A percentile compares a stretch with the other conserved stretches of the same genome.
phyloP scores from a whole-genome alignment of 2,113 vertebrate genomes.

The Heterotis niloticus region DNA sequence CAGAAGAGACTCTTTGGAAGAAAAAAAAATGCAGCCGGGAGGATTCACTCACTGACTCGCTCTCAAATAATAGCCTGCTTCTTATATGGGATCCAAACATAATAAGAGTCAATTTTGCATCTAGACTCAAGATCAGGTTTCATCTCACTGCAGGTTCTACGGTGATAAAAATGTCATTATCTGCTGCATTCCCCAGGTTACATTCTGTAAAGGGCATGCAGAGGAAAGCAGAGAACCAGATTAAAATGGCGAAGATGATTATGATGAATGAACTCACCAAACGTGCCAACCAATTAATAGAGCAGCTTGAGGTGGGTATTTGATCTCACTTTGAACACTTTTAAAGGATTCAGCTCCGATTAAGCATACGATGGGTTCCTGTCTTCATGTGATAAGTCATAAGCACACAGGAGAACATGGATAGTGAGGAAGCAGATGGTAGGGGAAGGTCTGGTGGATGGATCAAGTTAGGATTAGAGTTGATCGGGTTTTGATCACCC shows the following conservation, averaged over 20 bases:
- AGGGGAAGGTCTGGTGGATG: background rate
- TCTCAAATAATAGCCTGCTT: background rate
- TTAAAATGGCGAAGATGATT: conserved; percentile 97
- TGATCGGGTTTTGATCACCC: background rate
- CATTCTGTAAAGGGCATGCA: conserved; percentile 88
- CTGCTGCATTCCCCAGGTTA: conserved; percentile 64
- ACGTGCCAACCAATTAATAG: conserved; percentile 88
- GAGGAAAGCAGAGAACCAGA: conserved; percentile 93
- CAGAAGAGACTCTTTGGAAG: background rate
- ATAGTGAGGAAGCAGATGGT: background rate
- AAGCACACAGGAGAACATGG: background rate
- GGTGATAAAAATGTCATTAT: conserved; percentile 34
- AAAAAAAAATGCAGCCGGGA: background rate
- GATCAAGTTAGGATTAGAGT: background rate
- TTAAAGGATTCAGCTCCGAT: background rate
- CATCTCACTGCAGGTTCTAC: background rate
- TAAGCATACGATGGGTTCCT: background rate
- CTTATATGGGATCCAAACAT: background rate
- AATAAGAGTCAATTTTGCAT: too few relatives aligned
- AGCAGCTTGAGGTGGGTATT: conserved; percentile 84
- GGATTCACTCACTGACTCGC: background rate
- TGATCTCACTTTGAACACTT: background rate
- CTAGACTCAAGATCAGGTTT: too few relatives aligned
- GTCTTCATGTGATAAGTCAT: background rate
- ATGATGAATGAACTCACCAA: conserved; percentile 96